Conservation (phyloP, 2,797 vertebrate genomes). For the Pachyuromys duprasi region DNA sequence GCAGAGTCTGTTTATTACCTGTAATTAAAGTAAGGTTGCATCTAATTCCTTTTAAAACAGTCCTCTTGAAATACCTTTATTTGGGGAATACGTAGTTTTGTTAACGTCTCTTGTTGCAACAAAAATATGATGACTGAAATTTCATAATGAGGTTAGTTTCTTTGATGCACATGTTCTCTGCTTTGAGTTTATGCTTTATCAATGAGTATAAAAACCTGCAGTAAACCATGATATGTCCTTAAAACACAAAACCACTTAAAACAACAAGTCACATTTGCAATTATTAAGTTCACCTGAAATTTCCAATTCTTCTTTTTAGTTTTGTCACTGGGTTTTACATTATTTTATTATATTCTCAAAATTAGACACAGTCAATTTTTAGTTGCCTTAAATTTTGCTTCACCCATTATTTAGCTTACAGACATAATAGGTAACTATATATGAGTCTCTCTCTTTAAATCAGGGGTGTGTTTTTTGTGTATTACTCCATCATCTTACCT, state of each 20-base stretch:
- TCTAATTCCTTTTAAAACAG: constrained; percentile 26
- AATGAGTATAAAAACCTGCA: not conserved
- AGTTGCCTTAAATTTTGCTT: not conserved
- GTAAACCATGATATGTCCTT: not conserved
- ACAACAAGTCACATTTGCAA: not conserved
- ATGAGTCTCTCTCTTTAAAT: not conserved
- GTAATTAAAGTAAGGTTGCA: not conserved
- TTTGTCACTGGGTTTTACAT: not conserved
- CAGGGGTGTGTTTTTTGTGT: not conserved
- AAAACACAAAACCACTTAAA: not conserved
- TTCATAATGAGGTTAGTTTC: not conserved
- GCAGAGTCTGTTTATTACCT: constrained; percentile 43
- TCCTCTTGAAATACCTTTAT: constrained; percentile 34
- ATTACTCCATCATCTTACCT: not conserved
- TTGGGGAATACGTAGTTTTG: not conserved
- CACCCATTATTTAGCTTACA: not conserved
- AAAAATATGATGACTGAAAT: not conserved
- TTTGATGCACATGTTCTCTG: not conserved
- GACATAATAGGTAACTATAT: not conserved
- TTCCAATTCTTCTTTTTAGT: not conserved
- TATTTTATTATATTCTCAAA: not conserved
- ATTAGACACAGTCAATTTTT: not conserved
- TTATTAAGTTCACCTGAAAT: not conserved
- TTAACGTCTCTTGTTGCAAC: constrained; percentile 18
- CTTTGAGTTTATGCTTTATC: not conserved